A percentile compares a stretch with the other conserved stretches of the same genome.
phyloP scores from a whole-genome alignment of 2,888 invertebrate species.

The Phytoseiulus persimilis region DNA sequence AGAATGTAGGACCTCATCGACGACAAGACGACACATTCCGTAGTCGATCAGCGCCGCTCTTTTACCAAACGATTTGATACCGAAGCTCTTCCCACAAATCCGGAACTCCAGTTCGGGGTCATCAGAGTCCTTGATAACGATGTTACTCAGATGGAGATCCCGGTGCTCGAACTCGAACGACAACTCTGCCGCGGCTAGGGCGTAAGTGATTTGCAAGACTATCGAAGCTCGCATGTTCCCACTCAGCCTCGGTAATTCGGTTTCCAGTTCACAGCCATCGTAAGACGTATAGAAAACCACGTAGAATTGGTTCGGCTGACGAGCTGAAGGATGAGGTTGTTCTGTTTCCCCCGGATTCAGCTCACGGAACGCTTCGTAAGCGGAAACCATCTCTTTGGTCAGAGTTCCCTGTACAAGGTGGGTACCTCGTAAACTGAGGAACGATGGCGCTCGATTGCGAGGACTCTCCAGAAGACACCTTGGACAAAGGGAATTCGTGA shows the following conservation, averaged over 20 bases:
- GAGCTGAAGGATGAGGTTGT: background rate
- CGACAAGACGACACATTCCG: constrained; percentile 29
- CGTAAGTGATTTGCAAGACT: constrained; percentile 17
- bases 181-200: constrained; percentile 14
- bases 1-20: background rate
- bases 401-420: background rate
- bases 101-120: background rate
- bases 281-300: constrained; percentile 18
- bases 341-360: background rate
- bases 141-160: constrained; percentile 22
- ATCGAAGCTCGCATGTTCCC: background rate
- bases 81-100: background rate
- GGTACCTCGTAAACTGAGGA: constrained; percentile 6
- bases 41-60: background rate
- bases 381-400: background rate
- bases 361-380: background rate
- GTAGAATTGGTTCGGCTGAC: constrained; percentile 11
- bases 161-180: constrained; percentile 36
- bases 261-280: constrained; percentile 14
- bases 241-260: background rate
- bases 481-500: background rate
- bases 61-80: constrained; percentile 12
- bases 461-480: constrained; percentile 1
- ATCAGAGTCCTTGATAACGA: background rate
- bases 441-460: background rate